These are phyloP conservation scores for Pteropus rufus DNA, from an alignment of 2,797 vertebrate genomes.

Conservation along the genomic window DNA sequence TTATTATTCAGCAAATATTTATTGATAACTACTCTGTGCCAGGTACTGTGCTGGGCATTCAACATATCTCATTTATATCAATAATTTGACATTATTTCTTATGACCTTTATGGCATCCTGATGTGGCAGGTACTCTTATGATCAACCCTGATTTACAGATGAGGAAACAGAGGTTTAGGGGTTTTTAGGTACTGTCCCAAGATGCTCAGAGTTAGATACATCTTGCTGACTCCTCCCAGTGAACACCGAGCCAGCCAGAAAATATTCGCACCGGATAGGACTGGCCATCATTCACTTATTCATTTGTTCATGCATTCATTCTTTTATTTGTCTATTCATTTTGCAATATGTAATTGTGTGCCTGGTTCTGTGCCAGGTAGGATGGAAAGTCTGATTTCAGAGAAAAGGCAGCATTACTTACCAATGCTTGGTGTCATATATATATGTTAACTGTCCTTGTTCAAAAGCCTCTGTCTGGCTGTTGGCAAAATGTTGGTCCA, in stretches of 20 bases:
- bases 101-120: not conserved
- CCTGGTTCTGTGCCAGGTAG: not conserved
- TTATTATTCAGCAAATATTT: not conserved
- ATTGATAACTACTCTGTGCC: not conserved
- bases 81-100: not conserved
- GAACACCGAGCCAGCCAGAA: not conserved
- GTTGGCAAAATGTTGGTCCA: not conserved
- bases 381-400: no score
- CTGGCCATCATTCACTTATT: not conserved
- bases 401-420: not conserved
- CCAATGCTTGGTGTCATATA: not conserved
- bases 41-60: not conserved
- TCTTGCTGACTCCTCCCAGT: not conserved
- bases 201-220: not conserved
- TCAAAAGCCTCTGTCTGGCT: not conserved
- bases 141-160: not conserved
- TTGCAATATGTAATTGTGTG: not conserved
- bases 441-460: not conserved
- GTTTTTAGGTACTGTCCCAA: not conserved
- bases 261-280: not conserved
- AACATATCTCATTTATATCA: rapidly evolving
- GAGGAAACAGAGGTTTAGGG: not conserved
- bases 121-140: not conserved
- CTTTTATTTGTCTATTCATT: no score
- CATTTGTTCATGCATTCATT: not conserved